Evolutionary conservation across 2,888 invertebrate genomes (phyloP), one percentile per base, ranked within the genome.

Genomic region (Drosophila leonis): DNA sequence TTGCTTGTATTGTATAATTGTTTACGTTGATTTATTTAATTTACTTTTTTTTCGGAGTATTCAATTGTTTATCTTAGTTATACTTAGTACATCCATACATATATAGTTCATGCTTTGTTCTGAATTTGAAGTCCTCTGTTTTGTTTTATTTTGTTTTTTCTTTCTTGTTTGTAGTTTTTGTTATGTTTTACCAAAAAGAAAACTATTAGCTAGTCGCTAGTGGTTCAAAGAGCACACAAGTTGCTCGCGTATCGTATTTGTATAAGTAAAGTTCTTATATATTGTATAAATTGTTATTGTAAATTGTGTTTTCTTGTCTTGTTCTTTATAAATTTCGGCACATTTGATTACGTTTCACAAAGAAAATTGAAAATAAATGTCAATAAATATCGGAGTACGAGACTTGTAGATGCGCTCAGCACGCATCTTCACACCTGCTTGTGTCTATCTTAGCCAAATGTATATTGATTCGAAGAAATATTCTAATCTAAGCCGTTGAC

Each of bases 271-370:
- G 75, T 75, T 76, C 71, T 66, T 66, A 79, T 70, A 71, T 79
- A 69, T 76, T 88, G 66, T 84, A 77, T 82, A 84, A 82, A 85
- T 79, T 78, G 52, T 80, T 72, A 65, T 78, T 90, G 85, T 82
- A 90, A 90, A 90, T 90, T 90, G 80, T 90, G 74, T 89, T 68
- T 76, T 60, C 61, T 59, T 78, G 52, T 68, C 63, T 60, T 71
- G 54, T 63, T 75, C 62, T 68, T 48, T 78, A 64, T 72, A 64
- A 73, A 78, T 72, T 89, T 82, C 78, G 86, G 90, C 84, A 84
- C 89, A 88, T 89, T 87, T 77, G 69, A 77, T 80, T 78, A 65
- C 65, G 63, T 63, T 70, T 70, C 63, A 77, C 56, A 46, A 56
- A 42, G 42, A 31, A 20, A 42, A 57, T 35, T 48, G 29, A 20